Conservation (phyloP, 1,140 invertebrate genomes). For the Pogonomyrmex californicus region DNA sequence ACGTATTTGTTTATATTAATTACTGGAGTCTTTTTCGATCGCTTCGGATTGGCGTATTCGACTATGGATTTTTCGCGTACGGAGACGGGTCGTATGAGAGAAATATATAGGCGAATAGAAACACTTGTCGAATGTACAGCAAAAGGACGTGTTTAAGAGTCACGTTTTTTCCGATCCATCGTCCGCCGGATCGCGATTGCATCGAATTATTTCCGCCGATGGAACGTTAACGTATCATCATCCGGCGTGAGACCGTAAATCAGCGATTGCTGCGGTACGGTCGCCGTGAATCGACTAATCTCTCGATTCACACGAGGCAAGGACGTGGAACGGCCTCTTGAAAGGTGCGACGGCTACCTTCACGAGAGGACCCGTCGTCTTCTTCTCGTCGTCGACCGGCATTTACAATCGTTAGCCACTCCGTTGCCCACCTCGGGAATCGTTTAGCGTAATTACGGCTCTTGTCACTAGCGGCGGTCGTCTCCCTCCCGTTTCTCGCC, state of each 20-base stretch:
- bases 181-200: slow-evolving; percentile 30
- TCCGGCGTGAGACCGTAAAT: slow-evolving; percentile 61
- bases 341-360: slow-evolving; percentile 67
- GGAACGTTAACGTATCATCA: slow-evolving; percentile 56
- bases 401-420: slow-evolving; percentile 75
- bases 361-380: slow-evolving; percentile 48
- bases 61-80: background rate
- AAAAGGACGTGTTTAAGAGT: slow-evolving; percentile 16
- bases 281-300: slow-evolving; percentile 73
- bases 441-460: slow-evolving; percentile 77
- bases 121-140: background rate
- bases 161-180: slow-evolving; percentile 19
- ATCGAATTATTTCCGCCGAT: slow-evolving; percentile 50
- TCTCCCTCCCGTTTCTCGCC: background rate
- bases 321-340: slow-evolving; percentile 76
- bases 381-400: slow-evolving; percentile 68
- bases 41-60: background rate
- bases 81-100: background rate
- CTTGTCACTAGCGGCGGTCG: slow-evolving; percentile 66
- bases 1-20: background rate
- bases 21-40: background rate
- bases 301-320: slow-evolving; percentile 75
- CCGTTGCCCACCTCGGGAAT: slow-evolving; percentile 61
- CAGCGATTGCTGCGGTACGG: slow-evolving; percentile 54
- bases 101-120: background rate